phyloP scores from a whole-genome alignment of 2,113 vertebrate genomes.

The Gallinago undulata region DNA sequence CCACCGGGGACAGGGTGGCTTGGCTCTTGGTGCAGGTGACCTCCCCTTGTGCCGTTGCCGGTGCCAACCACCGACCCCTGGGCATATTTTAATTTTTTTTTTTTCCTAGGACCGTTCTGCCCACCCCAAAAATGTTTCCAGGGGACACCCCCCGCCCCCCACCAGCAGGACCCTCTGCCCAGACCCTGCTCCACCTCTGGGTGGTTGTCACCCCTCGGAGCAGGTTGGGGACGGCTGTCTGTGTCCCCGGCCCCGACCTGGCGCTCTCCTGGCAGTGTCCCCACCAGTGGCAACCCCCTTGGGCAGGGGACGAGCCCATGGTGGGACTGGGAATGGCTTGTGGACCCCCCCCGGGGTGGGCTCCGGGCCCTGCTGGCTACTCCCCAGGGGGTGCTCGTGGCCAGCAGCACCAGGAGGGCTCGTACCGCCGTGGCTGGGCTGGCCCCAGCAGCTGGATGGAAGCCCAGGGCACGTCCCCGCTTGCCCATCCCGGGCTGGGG shows the following conservation, averaged over 20 bases:
- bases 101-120: not conserved
- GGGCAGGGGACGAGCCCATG: not conserved
- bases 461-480: not conserved
- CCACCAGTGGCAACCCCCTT: not conserved
- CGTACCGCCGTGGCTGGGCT: not conserved
- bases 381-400: not conserved
- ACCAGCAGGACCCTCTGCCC: not conserved
- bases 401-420: not conserved
- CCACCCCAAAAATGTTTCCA: not conserved
- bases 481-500: not conserved
- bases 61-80: no score
- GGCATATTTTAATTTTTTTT: rapidly evolving
- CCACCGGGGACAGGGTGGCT: rapidly evolving
- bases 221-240: rapidly evolving
- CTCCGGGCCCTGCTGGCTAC: not conserved
- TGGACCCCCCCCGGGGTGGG: not conserved
- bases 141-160: no score
- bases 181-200: not conserved
- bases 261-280: rapidly evolving
- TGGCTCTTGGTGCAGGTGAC: not conserved
- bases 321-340: not conserved
- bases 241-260: not conserved
- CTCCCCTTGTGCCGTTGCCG: no score
- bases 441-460: not conserved
- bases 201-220: not conserved